A percentile compares a stretch with the other conserved stretches of the same genome.
phyloP scores from a whole-genome alignment of 2,797 vertebrate species.

The Rhadinocentrus ornatus region DNA sequence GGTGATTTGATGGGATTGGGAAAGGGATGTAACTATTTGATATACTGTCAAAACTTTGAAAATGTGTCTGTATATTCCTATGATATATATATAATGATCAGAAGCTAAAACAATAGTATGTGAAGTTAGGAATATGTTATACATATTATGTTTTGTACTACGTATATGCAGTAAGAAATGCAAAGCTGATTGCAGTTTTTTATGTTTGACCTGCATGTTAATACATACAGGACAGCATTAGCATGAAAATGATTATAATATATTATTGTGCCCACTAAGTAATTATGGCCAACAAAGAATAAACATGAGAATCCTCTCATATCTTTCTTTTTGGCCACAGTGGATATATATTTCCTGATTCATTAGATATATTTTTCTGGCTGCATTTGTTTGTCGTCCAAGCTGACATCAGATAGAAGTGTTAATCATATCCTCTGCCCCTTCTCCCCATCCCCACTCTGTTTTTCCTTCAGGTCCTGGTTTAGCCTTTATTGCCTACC shows the following conservation, averaged over 20 bases:
- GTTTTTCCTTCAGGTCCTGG: slow-evolving; percentile 90
- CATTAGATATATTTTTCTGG: slow-evolving; percentile 21
- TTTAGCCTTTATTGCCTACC: slow-evolving; percentile 98
- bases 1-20: background rate
- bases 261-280: background rate
- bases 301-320: slow-evolving; percentile 5
- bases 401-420: slow-evolving; percentile 52
- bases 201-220: slow-evolving; percentile 38
- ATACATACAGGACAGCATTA: slow-evolving; percentile 13
- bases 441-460: slow-evolving; percentile 73
- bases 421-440: slow-evolving; percentile 71
- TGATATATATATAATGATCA: slow-evolving; percentile 3
- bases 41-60: background rate
- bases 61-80: background rate
- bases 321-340: slow-evolving; percentile 6
- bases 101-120: background rate
- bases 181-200: slow-evolving; percentile 1
- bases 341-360: slow-evolving; percentile 9
- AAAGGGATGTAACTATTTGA: background rate
- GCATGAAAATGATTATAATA: background rate
- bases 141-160: background rate
- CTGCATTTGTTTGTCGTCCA: slow-evolving; percentile 51
- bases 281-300: slow-evolving; percentile 4
- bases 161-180: background rate
- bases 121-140: background rate